Base-by-base conservation (phyloP, 2,113 vertebrate species). In the Turdus rufiventris region DNA sequence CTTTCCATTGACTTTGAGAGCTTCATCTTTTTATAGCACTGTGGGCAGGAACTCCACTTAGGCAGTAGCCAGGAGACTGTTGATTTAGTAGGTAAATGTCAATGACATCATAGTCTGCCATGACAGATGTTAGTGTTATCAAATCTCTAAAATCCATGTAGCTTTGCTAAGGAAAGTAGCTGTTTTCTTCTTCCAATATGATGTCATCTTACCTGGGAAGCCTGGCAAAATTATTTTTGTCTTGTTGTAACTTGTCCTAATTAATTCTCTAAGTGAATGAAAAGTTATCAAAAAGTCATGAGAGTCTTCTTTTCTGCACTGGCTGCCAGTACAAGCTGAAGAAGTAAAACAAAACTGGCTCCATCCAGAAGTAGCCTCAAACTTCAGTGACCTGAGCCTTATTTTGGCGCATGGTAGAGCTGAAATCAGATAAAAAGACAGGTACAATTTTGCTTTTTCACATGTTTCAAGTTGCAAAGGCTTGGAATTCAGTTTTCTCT, bases 71-170 rank as follows among this genome's bases (percentile, higher is more conserved):
- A 2, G 58, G 56, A 90, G 75, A 73, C 85, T 62, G 36, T 57
- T 93, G 58, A 50, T 91, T 94, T 90, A 90, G 62, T 91, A 50
- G 85, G 62, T 89, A 94, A 85, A 45, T 88, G 79, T 38, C 57
- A 72, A 12, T 89, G 66, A 53, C 88, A 57, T 51, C 2, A 10
- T 63, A 58, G 51, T 84, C 29, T 86, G 47, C 33, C 10, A 7
- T 76, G 62, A 56, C 53, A 90, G 48, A 76, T 40, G 67, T 68
- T 62, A 79, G 18, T 91, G 78, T 45, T 36, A 28, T 85, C 54
- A 90, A 40, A 42, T 53, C 68, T 91, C 67, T 74, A 54, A 91
- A 61, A 80, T 73, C 40, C 0, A 0, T 79, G 76, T 34, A 58
- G 38, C 24, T 88, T 83, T 76, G 36, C 13, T 86, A 53, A 71